A percentile compares a stretch with the other conserved stretches of the same genome.
phyloP scores from a whole-genome alignment of 2,888 invertebrate species.

The Trichopria drosophilae region DNA sequence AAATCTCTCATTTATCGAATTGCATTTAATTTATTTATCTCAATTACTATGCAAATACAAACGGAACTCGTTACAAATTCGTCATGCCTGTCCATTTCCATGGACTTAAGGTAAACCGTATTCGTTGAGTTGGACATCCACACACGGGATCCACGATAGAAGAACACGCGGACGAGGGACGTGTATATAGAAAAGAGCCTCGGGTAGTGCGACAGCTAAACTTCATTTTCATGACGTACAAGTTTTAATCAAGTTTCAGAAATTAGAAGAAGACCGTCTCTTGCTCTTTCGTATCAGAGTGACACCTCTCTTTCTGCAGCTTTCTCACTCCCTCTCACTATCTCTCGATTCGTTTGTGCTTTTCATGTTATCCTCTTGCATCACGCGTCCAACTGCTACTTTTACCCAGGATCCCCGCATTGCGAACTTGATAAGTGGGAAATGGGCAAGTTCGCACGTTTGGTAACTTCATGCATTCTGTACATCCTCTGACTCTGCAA shows the following conservation, averaged over 20 bases:
- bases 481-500: too few species aligned
- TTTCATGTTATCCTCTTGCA: constrained; percentile 6
- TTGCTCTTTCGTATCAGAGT: constrained; percentile 22
- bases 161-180: not conserved
- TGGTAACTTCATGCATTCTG: constrained; percentile 48
- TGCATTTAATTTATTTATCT: too few species aligned
- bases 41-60: too few species aligned
- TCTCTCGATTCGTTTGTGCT: constrained; percentile 11
- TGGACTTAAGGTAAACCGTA: too few species aligned
- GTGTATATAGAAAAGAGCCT: constrained; percentile 1
- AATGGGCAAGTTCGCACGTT: constrained; percentile 44
- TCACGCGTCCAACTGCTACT: constrained; percentile 4
- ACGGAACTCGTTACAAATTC: too few species aligned
- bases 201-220: constrained; percentile 35
- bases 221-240: constrained; percentile 50
- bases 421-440: constrained; percentile 44
- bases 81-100: too few species aligned
- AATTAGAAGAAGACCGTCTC: constrained; percentile 51
- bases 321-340: constrained; percentile 24
- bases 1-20: too few species aligned
- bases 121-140: too few species aligned
- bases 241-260: constrained; percentile 54
- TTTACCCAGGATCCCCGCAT: constrained; percentile 8
- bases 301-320: constrained; percentile 7
- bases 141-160: too few species aligned